phyloP scores from a whole-genome alignment of 2,797 vertebrate species.

The Taeniopygia guttata region DNA sequence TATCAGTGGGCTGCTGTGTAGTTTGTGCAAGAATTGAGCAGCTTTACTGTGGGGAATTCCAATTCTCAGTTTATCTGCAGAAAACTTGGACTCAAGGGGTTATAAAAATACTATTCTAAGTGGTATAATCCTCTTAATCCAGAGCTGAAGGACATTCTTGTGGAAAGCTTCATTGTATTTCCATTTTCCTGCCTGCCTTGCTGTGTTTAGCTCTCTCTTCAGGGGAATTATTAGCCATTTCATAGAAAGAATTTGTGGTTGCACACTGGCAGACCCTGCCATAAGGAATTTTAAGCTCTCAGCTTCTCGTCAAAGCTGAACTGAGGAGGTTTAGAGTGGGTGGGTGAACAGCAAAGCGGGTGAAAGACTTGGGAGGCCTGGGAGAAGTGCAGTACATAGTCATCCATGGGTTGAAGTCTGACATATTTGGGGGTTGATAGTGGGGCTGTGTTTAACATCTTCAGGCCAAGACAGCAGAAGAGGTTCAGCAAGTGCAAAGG shows the following conservation, averaged over 20 bases:
- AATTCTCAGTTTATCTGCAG: conserved; percentile 21
- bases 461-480: neutral
- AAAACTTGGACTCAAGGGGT: conserved; percentile 4
- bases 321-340: neutral
- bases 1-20: neutral
- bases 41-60: conserved; percentile 17
- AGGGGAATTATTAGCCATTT: neutral
- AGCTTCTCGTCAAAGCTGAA: neutral
- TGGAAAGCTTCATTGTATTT: conserved; percentile 25
- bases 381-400: neutral
- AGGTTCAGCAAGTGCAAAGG: neutral
- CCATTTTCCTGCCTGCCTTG: conserved; percentile 9
- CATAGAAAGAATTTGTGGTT: neutral
- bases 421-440: fast-evolving
- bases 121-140: conserved; percentile 43
- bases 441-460: neutral
- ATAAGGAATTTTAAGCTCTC: neutral
- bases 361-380: neutral
- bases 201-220: neutral
- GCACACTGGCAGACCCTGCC: neutral
- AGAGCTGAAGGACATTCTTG: conserved; percentile 9
- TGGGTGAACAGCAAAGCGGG: neutral
- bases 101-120: conserved; percentile 3
- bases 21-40: neutral
- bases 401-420: neutral